Conservation (phyloP, 1,140 invertebrate species). For the Anoplolepis gracilipes region DNA sequence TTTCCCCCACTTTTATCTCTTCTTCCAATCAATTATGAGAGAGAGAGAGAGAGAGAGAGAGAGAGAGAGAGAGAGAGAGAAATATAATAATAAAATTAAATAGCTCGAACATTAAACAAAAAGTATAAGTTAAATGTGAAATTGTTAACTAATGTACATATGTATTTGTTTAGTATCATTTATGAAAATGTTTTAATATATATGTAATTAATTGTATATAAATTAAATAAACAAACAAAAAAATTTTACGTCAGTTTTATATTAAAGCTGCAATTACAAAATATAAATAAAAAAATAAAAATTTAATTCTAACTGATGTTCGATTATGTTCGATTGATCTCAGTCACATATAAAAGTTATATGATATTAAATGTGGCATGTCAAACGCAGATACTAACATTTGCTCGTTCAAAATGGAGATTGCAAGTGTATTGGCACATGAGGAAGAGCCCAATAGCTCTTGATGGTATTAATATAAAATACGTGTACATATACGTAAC, state of each 20-base stretch:
- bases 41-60: too few species aligned
- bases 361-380: conserved; percentile 44
- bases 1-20: neutral
- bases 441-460: neutral
- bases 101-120: too few species aligned
- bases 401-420: conserved; percentile 51
- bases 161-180: too few species aligned
- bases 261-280: neutral
- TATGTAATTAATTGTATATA: neutral
- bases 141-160: too few species aligned
- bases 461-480: conserved; percentile 25
- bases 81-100: conserved; percentile 4
- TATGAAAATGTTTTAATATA: too few species aligned
- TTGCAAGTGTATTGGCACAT: conserved; percentile 16
- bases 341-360: conserved; percentile 63
- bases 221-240: neutral
- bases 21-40: neutral
- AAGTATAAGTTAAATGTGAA: too few species aligned
- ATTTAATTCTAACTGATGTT: neutral
- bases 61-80: too few species aligned
- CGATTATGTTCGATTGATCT: conserved; percentile 56
- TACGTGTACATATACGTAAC: neutral
- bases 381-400: conserved; percentile 65
- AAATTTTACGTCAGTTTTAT: neutral
- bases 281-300: neutral